phyloP scores from a whole-genome alignment of 2,113 vertebrate species.

The Leuciscus idus region DNA sequence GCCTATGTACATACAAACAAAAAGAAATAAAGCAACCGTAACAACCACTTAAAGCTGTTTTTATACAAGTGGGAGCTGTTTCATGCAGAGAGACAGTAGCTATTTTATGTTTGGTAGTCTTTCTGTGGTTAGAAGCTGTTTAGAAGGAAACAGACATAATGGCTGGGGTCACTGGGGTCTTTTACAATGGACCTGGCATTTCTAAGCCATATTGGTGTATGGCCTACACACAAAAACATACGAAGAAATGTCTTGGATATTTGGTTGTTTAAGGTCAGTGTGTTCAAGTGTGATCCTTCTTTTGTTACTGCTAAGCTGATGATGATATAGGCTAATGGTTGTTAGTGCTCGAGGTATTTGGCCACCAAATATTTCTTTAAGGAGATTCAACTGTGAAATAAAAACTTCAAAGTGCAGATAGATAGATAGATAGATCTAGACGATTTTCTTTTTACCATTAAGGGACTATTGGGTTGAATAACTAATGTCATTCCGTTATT shows the following conservation, averaged over 20 bases:
- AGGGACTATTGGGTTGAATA: not conserved
- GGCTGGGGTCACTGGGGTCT: not conserved
- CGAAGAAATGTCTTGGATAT: not conserved
- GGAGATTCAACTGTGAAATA: not conserved
- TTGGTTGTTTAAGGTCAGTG: not conserved
- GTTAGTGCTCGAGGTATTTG: not conserved
- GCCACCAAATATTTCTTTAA: not conserved
- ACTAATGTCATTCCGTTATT: not conserved
- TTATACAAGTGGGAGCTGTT: not conserved
- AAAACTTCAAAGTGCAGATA: not conserved
- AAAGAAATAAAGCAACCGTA: no score
- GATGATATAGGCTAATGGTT: not conserved
- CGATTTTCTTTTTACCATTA: not conserved
- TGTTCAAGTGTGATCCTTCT: not conserved
- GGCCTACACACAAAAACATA: not conserved
- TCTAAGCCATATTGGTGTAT: not conserved
- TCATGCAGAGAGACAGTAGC: not conserved
- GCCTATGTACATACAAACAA: not conserved
- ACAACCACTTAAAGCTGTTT: not conserved
- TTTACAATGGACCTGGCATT: not conserved
- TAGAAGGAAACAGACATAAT: not conserved
- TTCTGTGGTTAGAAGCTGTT: not conserved
- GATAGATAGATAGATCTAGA: not conserved
- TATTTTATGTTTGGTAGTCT: not conserved
- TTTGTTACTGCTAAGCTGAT: not conserved